Evolutionary conservation across 2,888 invertebrate genomes (phyloP), one percentile per base, ranked within the genome.

Genomic region (Andrena fulva): DNA sequence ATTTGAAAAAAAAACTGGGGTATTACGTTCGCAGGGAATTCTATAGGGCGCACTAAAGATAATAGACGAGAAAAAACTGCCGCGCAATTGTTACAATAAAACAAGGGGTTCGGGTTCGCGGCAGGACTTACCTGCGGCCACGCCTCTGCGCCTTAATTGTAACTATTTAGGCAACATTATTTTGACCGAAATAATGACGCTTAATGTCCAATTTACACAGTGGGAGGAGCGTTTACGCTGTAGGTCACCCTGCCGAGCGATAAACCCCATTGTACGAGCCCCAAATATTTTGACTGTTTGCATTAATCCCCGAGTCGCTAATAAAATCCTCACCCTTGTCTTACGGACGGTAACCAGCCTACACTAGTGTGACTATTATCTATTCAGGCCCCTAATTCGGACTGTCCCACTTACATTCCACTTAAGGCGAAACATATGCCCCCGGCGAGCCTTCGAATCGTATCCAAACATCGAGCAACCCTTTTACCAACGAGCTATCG

Each of bases 231-330:
- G 56, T 56, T 56, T 56, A 56, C 56, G 27, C 56, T 56, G 5
- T 42, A 20, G 56, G 12, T 27, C 56, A 56, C 56, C 24, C 8
- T 56, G 56, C 10, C 56, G 27, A 10, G 24, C 24, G 27, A 56
- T 56, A 56, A 56, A 56, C 12, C 27, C 10, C 24, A 24, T 56
- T 56, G 56, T 24, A 1, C 24, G 56, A 10, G 56, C 56, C 56
- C 56, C 56, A 56, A 56, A 56, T 56, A 56, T 56, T 56, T 56
- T 56, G 56, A 56, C 56, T 10, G 12, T 56, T 56, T 24, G 24
- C 24, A 56, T 24, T 27, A 20, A 56, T 56, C 56, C 56, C 54
- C 4, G 24, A 8, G 20, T 1, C 24, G 20, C 27, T 56, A 56
- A 56, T 56, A 56, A 27, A 27, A 12, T 27, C 24, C 24, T 27